Evolutionary conservation across 2,113 vertebrate genomes (phyloP), one percentile per base, ranked within the genome.

Genomic region (Brachypteracias leptosomus): DNA sequence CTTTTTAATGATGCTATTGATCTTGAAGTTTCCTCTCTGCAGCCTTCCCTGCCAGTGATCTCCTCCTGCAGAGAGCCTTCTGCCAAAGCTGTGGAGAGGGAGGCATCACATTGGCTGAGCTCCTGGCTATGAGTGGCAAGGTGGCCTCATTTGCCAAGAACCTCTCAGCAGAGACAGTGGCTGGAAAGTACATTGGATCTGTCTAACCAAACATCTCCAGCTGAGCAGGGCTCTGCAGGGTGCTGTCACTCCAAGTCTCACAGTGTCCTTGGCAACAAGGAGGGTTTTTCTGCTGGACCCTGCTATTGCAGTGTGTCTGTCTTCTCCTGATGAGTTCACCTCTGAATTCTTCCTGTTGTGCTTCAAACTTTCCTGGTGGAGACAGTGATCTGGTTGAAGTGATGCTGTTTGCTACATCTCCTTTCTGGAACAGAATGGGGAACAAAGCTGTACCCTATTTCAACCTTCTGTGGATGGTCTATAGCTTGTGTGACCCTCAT

Each of bases 41-140:
- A 80, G 70, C 80, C 44, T 13, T 78, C 58, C n/a, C n/a, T 73
- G 49, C 31, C 55, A 52, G 62, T 6, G 79, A 51, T 36, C 46
- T 70, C 26, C 47, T 84, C 65, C 81, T 79, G 88, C 74, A 54
- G 89, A 71, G 65, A 95, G 5, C 26, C 52, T 76, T 82, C 38
- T 85, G 82, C 55, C 72, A 74, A 33, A 47, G 72, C 47, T 3
- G 1, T n/a, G 76, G 38, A 29, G 75, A 90, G 29, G 71, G 59
- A 83, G 74, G 35, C 90, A 88, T 35, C 18, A 26, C 47, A 47
- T 63, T 84, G 88, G 79, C 85, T 55, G 72, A 68, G 95, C 75
- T 88, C 63, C 79, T 90, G 90, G 73, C 22, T 49, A 3, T 89
- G 89, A 94, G 68, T 92, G 92, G 68, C 90, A 90, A 68, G 10